Conservation (phyloP, 1,140 invertebrate genomes). For the Lepeophtheirus salmonis region DNA sequence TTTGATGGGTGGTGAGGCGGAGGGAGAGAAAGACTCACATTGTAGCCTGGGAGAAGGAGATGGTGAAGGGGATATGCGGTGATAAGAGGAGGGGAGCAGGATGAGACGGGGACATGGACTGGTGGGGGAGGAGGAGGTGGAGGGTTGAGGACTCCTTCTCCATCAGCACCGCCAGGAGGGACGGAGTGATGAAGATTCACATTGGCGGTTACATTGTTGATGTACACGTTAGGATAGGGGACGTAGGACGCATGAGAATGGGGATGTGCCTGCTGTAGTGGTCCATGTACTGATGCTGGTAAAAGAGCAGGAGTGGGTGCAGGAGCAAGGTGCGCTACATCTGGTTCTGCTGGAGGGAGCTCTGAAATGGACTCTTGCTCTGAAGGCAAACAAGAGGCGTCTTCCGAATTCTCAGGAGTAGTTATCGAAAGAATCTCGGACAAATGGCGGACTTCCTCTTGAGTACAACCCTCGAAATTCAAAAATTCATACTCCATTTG, state of each 20-base stretch:
- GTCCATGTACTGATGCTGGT: not conserved
- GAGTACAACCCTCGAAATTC: not conserved
- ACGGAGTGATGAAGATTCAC: slow-evolving; percentile 6
- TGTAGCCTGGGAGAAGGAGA: not conserved
- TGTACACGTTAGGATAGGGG: slow-evolving; percentile 7
- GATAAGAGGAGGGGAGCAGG: not conserved
- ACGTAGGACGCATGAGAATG: not conserved
- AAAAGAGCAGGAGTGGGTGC: not conserved
- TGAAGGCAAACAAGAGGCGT: no score
- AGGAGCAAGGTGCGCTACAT: no score
- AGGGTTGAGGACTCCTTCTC: not conserved
- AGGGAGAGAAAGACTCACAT: not conserved
- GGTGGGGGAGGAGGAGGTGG: not conserved
- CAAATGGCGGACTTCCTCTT: not conserved
- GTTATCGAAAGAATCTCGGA: not conserved
- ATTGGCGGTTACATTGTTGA: slow-evolving; percentile 13
- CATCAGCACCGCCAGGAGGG: not conserved
- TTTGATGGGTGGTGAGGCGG: no score
- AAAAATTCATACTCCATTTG: not conserved
- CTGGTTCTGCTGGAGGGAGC: no score
- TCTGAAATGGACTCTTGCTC: no score
- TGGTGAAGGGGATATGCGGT: not conserved
- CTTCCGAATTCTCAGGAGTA: no score
- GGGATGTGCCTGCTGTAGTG: not conserved
- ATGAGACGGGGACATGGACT: not conserved